A percentile compares a stretch with the other conserved stretches of the same genome.
Evolutionary conservation across 2,888 invertebrate species (phyloP).

Genomic region (Drosophila colorata): DNA sequence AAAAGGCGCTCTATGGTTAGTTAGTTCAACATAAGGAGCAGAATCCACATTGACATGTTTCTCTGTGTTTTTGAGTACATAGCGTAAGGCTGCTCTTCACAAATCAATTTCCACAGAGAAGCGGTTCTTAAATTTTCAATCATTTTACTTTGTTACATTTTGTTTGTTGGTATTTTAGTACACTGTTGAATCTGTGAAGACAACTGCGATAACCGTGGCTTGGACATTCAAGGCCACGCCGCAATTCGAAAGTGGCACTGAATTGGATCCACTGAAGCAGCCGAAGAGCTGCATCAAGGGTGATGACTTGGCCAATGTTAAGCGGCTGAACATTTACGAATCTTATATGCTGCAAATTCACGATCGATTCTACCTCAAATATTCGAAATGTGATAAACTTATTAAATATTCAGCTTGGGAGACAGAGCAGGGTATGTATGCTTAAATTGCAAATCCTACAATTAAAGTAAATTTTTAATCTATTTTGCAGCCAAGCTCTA

Average conservation of each 20-base stretch:
- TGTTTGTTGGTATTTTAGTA: conserved; percentile 86
- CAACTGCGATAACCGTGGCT: conserved; percentile 92
- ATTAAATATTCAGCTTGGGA: conserved; percentile 93
- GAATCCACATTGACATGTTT: too few relatives aligned
- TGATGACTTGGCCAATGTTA: conserved; percentile 92
- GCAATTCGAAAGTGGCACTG: conserved; percentile 84
- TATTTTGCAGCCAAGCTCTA: conserved; percentile 46
- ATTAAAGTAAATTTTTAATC: background rate
- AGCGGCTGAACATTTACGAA: conserved; percentile 93
- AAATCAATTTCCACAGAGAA: too few relatives aligned
- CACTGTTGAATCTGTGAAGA: conserved; percentile 93
- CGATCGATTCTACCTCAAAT: conserved; percentile 93
- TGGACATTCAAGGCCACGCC: conserved; percentile 94
- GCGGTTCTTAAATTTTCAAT: too few relatives aligned
- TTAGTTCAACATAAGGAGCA: background rate
- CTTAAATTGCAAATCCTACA: background rate
- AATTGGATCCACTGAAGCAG: conserved; percentile 87
- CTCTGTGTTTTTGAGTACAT: background rate
- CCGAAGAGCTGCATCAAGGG: conserved; percentile 90
- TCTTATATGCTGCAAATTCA: conserved; percentile 95
- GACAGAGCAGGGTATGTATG: conserved; percentile 87
- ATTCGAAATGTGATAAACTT: conserved; percentile 91
- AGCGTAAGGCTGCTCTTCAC: too few relatives aligned
- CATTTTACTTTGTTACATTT: background rate
- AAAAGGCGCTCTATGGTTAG: conserved; percentile 86